Conservation (phyloP, 2,888 invertebrate genomes). For the Pachydiplax longipennis region DNA sequence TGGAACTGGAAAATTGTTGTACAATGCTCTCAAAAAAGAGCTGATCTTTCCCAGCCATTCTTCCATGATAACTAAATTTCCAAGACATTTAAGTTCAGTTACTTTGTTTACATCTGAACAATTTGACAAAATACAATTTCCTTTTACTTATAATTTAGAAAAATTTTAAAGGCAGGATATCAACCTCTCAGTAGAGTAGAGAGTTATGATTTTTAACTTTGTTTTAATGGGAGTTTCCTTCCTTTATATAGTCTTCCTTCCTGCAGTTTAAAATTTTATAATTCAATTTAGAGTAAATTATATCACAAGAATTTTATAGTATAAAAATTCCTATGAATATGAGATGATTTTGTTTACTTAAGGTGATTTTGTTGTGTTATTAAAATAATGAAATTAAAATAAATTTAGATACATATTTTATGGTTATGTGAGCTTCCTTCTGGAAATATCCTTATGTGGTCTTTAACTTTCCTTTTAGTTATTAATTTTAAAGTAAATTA, state of each 20-base stretch:
- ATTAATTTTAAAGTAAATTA: no score
- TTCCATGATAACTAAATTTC: background rate
- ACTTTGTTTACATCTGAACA: background rate
- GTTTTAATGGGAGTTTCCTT: background rate
- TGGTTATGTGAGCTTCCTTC: no score
- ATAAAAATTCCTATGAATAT: no score
- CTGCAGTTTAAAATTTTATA: background rate
- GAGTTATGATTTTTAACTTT: background rate
- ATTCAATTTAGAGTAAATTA: background rate
- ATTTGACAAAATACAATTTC: background rate
- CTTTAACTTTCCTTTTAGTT: no score
- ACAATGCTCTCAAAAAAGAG: background rate
- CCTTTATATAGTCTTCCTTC: background rate
- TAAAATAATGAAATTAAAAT: no score
- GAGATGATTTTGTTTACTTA: no score
- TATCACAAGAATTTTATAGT: no score
- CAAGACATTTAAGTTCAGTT: background rate
- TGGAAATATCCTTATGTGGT: no score
- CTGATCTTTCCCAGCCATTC: background rate
- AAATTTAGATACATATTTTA: no score
- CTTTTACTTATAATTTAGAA: background rate
- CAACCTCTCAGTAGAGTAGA: background rate
- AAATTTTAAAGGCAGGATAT: background rate
- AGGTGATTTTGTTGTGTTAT: no score
- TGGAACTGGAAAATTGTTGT: background rate